Conservation (phyloP, 2,888 invertebrate species). For the Deilephila porcellus region DNA sequence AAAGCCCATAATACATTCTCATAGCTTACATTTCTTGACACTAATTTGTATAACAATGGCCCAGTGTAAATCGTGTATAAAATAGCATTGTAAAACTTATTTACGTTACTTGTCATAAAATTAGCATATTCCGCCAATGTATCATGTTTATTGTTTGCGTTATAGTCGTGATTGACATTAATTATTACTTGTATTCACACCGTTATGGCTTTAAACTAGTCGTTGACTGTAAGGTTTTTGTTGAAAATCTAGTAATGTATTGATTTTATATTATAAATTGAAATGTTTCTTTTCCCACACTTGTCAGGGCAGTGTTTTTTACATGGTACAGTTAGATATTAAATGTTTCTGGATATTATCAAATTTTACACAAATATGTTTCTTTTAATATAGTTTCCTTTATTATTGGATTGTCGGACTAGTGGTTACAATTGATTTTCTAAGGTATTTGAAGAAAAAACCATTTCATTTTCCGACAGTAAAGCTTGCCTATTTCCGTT, state of each 20-base stretch:
- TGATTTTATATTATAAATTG: too few relatives aligned
- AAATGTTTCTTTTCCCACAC: too few relatives aligned
- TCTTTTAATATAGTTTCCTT: too few relatives aligned
- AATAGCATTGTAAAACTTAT: constrained; percentile 21
- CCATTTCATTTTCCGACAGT: too few relatives aligned
- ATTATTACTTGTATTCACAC: neutral
- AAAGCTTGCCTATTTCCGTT: too few relatives aligned
- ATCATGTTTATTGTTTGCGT: constrained; percentile 24
- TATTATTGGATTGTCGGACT: too few relatives aligned
- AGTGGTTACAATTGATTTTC: too few relatives aligned
- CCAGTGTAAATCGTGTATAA: neutral
- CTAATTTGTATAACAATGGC: constrained; percentile 17
- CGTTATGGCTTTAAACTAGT: neutral
- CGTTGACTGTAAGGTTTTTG: neutral
- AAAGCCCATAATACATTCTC: neutral
- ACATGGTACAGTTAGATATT: too few relatives aligned
- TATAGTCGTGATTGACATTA: constrained; percentile 11
- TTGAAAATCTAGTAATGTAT: neutral
- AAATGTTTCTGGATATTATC: too few relatives aligned
- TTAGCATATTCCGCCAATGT: constrained; percentile 14
- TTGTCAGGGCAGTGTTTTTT: too few relatives aligned
- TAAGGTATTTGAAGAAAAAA: too few relatives aligned
- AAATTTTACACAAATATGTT: too few relatives aligned
- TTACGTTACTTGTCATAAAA: constrained; percentile 14
- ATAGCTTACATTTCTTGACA: neutral